phyloP scores from a whole-genome alignment of 2,797 vertebrate genomes.

The Uromys caudimaculatus region DNA sequence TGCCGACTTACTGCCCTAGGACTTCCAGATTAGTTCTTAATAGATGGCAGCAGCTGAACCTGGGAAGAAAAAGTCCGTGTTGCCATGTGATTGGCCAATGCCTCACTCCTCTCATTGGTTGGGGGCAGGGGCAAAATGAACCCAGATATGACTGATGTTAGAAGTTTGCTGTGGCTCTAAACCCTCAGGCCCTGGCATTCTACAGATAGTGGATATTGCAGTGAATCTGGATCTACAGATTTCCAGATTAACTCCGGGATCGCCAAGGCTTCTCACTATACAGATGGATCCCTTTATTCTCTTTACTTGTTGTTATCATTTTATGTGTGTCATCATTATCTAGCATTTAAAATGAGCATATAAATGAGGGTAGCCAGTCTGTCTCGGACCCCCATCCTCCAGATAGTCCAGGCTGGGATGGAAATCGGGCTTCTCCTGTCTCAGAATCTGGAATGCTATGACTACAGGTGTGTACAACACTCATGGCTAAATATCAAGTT shows the following conservation, averaged over 20 bases:
- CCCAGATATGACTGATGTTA: background rate
- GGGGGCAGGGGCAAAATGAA: background rate
- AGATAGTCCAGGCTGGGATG: background rate
- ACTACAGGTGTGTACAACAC: background rate
- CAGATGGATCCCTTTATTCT: background rate
- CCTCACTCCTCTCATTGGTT: background rate
- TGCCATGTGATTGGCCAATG: conserved; percentile 9
- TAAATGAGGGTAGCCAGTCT: background rate
- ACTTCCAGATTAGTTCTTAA: background rate
- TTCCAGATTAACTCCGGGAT: background rate
- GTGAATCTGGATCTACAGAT: background rate
- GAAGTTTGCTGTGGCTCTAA: background rate
- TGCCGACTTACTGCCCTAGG: conserved; percentile 7
- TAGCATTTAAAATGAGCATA: background rate
- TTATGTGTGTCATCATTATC: background rate
- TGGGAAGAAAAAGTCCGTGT: background rate
- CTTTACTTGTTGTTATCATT: too few species aligned
- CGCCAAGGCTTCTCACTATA: background rate
- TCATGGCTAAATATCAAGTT: background rate
- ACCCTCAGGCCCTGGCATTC: background rate
- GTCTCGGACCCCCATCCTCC: rapidly evolving
- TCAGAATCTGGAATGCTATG: too few species aligned
- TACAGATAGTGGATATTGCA: background rate
- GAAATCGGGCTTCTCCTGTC: background rate
- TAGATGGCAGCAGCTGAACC: background rate